A percentile compares a stretch with the other conserved stretches of the same genome.
These are phyloP conservation scores for Melanotaenia maccullochi DNA, from an alignment of 2,797 vertebrate species.

Conservation along the genomic window DNA sequence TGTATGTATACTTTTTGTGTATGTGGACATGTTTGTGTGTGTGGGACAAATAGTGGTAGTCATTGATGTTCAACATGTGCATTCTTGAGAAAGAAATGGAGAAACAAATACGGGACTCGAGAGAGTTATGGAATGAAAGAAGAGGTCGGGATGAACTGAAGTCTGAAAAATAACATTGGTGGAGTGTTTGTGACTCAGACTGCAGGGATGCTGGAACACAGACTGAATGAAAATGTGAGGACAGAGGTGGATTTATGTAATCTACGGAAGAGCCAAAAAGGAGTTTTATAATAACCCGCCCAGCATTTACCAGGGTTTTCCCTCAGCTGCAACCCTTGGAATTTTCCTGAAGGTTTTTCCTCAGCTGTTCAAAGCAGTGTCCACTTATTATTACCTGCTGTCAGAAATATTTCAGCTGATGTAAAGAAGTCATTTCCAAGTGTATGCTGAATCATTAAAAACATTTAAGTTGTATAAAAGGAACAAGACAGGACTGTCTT, in stretches of 20 bases:
- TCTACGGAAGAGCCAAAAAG: constrained; percentile 34
- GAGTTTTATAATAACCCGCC: constrained; percentile 50
- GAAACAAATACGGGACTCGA: constrained; percentile 24
- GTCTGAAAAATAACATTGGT: constrained; percentile 27
- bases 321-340: constrained; percentile 23
- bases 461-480: neutral
- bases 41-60: constrained; percentile 17
- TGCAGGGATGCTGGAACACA: constrained; percentile 27
- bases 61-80: constrained; percentile 57
- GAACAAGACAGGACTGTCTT: constrained; percentile 12
- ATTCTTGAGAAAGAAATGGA: constrained; percentile 37
- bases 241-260: constrained; percentile 23
- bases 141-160: constrained; percentile 18
- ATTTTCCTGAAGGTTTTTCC: constrained; percentile 9
- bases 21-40: constrained; percentile 38
- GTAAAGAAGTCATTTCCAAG: neutral
- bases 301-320: constrained; percentile 56
- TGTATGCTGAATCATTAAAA: neutral
- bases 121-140: constrained; percentile 8
- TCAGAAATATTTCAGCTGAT: neutral
- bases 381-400: neutral
- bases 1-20: constrained; percentile 25
- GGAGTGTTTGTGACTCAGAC: constrained; percentile 16
- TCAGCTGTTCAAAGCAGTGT: neutral
- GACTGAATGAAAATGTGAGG: constrained; percentile 40